Conservation (phyloP, 1,140 invertebrate species). For the Lethrus apterus region DNA sequence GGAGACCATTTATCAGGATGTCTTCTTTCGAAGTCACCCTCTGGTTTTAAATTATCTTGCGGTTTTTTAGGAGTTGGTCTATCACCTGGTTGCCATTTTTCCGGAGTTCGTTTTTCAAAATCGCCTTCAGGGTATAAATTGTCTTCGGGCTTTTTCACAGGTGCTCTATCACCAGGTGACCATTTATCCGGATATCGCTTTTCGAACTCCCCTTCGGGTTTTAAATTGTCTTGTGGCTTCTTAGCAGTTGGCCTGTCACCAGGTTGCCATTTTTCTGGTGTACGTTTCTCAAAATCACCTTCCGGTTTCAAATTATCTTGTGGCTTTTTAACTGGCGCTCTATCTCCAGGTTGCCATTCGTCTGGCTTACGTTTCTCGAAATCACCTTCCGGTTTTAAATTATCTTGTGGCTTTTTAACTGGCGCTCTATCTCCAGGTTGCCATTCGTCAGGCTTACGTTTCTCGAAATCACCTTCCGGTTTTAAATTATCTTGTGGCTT, state of each 20-base stretch:
- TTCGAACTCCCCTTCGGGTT: slow-evolving; percentile 50
- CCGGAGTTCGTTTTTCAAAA: slow-evolving; percentile 35
- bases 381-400: slow-evolving; percentile 54
- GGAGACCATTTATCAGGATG: slow-evolving; percentile 42
- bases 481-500: slow-evolving; percentile 42
- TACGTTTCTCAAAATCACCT: slow-evolving; percentile 51
- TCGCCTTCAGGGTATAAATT: slow-evolving; percentile 46
- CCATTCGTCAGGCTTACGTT: slow-evolving; percentile 43
- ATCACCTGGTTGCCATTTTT: slow-evolving; percentile 45
- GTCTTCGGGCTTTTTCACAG: slow-evolving; percentile 44
- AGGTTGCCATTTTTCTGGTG: slow-evolving; percentile 39
- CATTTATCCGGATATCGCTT: slow-evolving; percentile 32
- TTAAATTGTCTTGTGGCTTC: slow-evolving; percentile 50
- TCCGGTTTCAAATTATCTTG: slow-evolving; percentile 49
- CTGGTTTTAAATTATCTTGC: slow-evolving; percentile 49
- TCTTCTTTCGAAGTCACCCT: slow-evolving; percentile 51
- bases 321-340: slow-evolving; percentile 42
- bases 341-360: slow-evolving; percentile 41
- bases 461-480: slow-evolving; percentile 44
- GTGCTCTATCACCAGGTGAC: slow-evolving; percentile 34
- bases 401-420: slow-evolving; percentile 52
- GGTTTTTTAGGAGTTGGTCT: slow-evolving; percentile 45
- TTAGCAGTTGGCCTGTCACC: slow-evolving; percentile 45
- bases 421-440: slow-evolving; percentile 54
- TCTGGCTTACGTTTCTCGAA: slow-evolving; percentile 45